phyloP scores from a whole-genome alignment of 2,888 invertebrate species.

The Deladenus siricidicola region DNA sequence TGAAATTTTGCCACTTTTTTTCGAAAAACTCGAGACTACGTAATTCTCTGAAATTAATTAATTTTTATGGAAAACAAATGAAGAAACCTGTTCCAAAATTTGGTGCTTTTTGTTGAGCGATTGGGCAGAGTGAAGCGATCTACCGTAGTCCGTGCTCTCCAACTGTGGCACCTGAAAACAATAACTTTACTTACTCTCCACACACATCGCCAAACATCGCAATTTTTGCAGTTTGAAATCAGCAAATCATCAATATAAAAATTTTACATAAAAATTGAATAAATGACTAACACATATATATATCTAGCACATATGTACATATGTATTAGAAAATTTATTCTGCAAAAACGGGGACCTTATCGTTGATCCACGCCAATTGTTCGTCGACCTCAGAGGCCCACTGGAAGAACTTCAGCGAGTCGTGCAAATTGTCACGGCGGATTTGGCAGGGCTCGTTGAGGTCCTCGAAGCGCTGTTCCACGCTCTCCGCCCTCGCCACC shows the following conservation, averaged over 20 bases:
- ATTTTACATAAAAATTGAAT: too few species aligned
- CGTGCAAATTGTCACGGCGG: conserved; percentile 80
- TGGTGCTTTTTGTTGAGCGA: conserved; percentile 86
- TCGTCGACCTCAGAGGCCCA: conserved; percentile 85
- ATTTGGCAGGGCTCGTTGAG: conserved; percentile 66
- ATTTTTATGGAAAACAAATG: not conserved
- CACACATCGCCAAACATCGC: too few species aligned
- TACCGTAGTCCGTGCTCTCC: conserved; percentile 88
- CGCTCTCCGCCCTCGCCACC: conserved; percentile 50
- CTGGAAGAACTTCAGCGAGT: conserved; percentile 76
- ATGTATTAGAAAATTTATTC: too few species aligned
- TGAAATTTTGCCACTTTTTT: too few species aligned
- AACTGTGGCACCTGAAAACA: too few species aligned
- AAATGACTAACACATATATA: too few species aligned
- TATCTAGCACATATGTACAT: too few species aligned
- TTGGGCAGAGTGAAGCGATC: conserved; percentile 64
- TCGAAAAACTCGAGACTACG: too few species aligned
- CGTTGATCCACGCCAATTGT: conserved; percentile 81
- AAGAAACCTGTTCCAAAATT: conserved; percentile 68
- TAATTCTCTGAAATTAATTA: conserved; percentile 63
- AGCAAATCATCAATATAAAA: too few species aligned
- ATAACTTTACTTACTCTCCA: too few species aligned
- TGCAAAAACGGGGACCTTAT: too few species aligned
- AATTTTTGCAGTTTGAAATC: too few species aligned
- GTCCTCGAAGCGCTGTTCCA: conserved; percentile 61